Base-by-base conservation (phyloP, 2,113 vertebrate genomes). In the Pteropus alecto region DNA sequence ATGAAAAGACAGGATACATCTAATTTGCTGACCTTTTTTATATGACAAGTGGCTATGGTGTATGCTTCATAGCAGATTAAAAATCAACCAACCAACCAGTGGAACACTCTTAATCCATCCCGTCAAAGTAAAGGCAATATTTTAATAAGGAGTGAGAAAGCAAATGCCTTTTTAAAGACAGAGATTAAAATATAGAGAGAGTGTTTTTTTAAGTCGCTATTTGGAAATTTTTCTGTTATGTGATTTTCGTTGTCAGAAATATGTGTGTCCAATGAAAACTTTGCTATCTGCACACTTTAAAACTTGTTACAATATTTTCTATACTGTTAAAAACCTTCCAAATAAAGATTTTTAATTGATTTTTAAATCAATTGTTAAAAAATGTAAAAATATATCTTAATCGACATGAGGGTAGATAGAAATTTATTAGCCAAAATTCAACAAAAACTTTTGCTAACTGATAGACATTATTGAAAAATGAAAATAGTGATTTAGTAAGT, bases 361-460 rank as follows among this genome's bases (percentile, higher is more conserved):
- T 94, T 94, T 82, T 56, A 76, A 88, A 51, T n/a, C n/a, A 95
- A 21, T 28, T 82, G 14, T 92, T 87, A 60, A 87, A 90, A 90
- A 70, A 70, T 79, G 28, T 86, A 76, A 74, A 79, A 96, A 84
- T 71, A 1, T 60, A 58, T 84, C 35, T 84, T 74, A 51, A 88
- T 88, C 43, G 43, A 33, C 6, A 46, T 3, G 41, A 61, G 12
- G 12, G 61, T 54, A 93, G 51, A 88, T 74, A 43, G 61, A 71
- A 61, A 71, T 88, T 84, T 85, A 63, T 56, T 84, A 70, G 68
- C 28, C 26, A 51, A 51, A 83, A 26, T 56, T 71, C 30, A 84
- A 93, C 0, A 85, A 56, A 78, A 78, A 38, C 14, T 77, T 90
- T 70, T 85, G 46, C 51, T 73, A 73, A 33, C 35, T 74, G 30